Evolutionary conservation across 2,113 vertebrate genomes (phyloP).

Genomic region (Physeter macrocephalus): DNA sequence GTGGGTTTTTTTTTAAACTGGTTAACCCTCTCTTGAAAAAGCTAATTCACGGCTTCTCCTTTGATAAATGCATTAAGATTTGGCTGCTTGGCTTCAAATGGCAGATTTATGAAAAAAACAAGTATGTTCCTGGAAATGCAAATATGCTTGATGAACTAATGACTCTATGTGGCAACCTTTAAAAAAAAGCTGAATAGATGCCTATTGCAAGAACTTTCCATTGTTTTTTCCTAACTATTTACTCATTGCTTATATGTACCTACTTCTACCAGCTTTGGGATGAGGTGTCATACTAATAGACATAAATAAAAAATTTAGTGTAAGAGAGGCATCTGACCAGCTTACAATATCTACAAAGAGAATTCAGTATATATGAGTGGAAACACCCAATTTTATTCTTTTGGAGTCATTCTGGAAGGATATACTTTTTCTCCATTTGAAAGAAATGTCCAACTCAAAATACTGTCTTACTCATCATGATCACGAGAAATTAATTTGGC

Average conservation of each 20-base stretch:
- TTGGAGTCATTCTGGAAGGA: not conserved
- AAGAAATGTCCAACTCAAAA: not conserved
- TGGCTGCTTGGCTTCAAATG: not conserved
- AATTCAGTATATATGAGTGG: not conserved
- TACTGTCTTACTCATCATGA: not conserved
- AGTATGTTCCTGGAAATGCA: not conserved
- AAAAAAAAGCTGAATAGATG: not conserved
- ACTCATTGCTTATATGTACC: not conserved
- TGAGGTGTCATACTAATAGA: not conserved
- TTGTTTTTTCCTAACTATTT: not conserved
- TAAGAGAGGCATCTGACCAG: not conserved
- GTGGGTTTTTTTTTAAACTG: not conserved
- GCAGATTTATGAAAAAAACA: not conserved
- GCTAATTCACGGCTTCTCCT: not conserved
- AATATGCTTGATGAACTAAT: not conserved
- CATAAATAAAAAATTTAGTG: not conserved
- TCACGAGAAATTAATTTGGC: not conserved
- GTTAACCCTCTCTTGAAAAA: not conserved
- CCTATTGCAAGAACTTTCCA: not conserved
- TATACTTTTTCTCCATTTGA: not conserved
- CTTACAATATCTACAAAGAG: not conserved
- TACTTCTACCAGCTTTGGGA: not conserved
- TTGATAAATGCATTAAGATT: not conserved
- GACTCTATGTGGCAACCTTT: not conserved
- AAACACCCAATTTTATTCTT: not conserved